Evolutionary conservation across 2,888 invertebrate species (phyloP).

Genomic region (Camptogramma bilineatum): DNA sequence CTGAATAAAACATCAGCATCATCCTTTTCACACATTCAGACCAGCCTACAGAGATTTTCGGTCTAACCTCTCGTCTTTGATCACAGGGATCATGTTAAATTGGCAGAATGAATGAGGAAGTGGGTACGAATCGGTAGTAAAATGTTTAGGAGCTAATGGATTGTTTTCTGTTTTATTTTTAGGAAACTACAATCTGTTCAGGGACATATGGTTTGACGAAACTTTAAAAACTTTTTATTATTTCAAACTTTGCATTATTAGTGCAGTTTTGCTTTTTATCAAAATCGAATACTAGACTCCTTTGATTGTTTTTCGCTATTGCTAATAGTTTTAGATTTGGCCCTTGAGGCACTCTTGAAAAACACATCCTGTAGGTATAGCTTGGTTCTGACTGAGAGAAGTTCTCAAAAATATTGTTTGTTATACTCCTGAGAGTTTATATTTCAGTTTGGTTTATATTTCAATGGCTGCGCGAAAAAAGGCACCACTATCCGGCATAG

Average conservation of each 20-base stretch:
- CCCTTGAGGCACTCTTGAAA: no score
- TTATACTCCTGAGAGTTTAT: no score
- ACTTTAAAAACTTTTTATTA: background rate
- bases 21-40: constrained; percentile 62
- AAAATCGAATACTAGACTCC: no score
- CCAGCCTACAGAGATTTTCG: constrained; percentile 50
- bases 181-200: constrained; percentile 17
- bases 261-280: no score
- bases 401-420: no score
- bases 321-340: no score
- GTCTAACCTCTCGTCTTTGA: constrained; percentile 25
- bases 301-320: no score
- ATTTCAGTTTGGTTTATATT: no score
- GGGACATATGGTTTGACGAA: constrained; percentile 1
- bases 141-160: constrained; percentile 59
- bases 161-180: constrained; percentile 48
- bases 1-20: constrained; percentile 78
- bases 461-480: no score
- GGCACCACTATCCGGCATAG: no score
- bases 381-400: no score
- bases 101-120: constrained; percentile 54
- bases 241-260: background rate
- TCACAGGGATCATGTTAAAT: constrained; percentile 40
- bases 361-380: no score
- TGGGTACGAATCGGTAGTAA: constrained; percentile 53